A percentile compares a stretch with the other conserved stretches of the same genome.
Conservation (phyloP, 2,888 invertebrate genomes). For the Orthosia cruda region DNA sequence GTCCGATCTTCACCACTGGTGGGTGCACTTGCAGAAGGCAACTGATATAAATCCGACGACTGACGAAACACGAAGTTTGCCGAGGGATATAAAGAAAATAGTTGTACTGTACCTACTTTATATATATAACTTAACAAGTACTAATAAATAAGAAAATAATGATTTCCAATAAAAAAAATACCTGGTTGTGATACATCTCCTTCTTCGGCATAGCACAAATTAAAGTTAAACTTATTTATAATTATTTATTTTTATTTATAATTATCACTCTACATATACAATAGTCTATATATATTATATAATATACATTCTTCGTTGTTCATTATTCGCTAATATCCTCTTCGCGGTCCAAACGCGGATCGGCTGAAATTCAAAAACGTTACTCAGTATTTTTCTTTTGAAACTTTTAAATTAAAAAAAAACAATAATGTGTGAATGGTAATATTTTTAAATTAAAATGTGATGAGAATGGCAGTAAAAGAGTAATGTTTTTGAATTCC, state of each 20-base stretch:
- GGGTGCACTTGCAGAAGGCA: no score
- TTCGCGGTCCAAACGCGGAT: slow-evolving; percentile 55
- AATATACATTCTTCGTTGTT: slow-evolving; percentile 58
- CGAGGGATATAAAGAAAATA: no score
- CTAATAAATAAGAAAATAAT: neutral
- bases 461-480: slow-evolving; percentile 63
- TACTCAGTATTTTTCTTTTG: slow-evolving; percentile 43
- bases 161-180: slow-evolving; percentile 75
- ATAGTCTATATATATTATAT: slow-evolving; percentile 33
- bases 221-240: slow-evolving; percentile 55
- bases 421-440: slow-evolving; percentile 14
- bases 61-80: no score
- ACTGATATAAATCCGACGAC: no score
- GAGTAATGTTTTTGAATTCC: slow-evolving; percentile 67
- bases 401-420: slow-evolving; percentile 15
- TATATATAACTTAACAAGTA: neutral
- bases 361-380: slow-evolving; percentile 74
- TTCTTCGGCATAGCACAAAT: slow-evolving; percentile 86
- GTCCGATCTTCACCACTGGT: no score
- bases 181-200: slow-evolving; percentile 93
- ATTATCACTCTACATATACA: slow-evolving; percentile 46
- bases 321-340: slow-evolving; percentile 55
- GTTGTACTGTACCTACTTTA: no score
- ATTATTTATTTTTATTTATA: slow-evolving; percentile 50
- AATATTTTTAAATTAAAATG: slow-evolving; percentile 41